These are phyloP conservation scores for Marasmarcha lunaedactyla DNA, from an alignment of 2,888 invertebrate genomes.

Conservation along the genomic window DNA sequence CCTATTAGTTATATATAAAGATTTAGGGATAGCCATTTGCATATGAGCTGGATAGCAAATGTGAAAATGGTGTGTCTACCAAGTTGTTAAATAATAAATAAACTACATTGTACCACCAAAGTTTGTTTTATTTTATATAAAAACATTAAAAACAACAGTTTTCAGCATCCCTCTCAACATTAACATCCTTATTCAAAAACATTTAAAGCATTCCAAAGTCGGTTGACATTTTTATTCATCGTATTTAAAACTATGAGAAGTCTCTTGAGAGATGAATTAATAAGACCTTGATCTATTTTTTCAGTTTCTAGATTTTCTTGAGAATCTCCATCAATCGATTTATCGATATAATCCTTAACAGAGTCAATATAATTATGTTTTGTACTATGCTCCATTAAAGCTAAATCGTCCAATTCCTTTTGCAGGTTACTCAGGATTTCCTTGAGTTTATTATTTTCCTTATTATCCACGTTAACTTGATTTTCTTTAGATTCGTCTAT, in stretches of 20 bases:
- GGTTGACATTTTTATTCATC: constrained; percentile 44
- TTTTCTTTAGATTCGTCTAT: neutral
- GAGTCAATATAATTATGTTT: neutral
- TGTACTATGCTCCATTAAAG: neutral
- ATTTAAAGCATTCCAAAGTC: constrained; percentile 38
- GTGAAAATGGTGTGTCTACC: constrained; percentile 67
- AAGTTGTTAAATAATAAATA: constrained; percentile 75
- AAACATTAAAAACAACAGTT: constrained; percentile 1
- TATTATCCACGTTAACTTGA: constrained; percentile 8
- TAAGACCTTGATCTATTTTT: constrained; percentile 28
- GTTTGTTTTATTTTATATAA: constrained; percentile 43
- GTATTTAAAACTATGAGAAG: constrained; percentile 36
- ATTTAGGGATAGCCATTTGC: constrained; percentile 68
- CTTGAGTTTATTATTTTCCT: neutral
- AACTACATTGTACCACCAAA: constrained; percentile 79
- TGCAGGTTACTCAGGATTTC: neutral
- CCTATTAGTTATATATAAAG: constrained; percentile 65
- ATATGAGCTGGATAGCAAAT: constrained; percentile 40
- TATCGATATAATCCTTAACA: neutral
- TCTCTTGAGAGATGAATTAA: constrained; percentile 38
- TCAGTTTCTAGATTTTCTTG: constrained; percentile 11
- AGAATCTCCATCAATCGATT: neutral
- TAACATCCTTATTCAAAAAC: constrained; percentile 31
- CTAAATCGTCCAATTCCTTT: neutral
- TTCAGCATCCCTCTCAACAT: neutral